Conservation (phyloP, 2,797 vertebrate genomes). For the Sebastes nivosus region DNA sequence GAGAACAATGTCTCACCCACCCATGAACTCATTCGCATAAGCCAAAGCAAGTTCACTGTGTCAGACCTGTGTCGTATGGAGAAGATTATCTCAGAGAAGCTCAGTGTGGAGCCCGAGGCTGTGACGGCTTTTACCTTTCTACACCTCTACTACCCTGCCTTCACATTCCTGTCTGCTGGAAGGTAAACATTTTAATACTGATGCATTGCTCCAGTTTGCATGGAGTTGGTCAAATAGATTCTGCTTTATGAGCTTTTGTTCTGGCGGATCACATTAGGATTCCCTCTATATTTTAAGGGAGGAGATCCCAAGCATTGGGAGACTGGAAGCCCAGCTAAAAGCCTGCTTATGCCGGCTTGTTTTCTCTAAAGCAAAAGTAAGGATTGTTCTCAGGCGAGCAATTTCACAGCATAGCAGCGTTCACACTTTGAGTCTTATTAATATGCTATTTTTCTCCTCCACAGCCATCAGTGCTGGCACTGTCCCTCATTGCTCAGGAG, state of each 20-base stretch:
- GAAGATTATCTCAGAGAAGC: constrained; percentile 96
- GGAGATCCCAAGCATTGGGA: constrained; percentile 91
- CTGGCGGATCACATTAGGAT: constrained; percentile 55
- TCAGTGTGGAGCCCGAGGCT: constrained; percentile 91
- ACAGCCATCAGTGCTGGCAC: constrained; percentile 94
- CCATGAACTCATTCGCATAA: constrained; percentile 95
- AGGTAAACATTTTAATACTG: constrained; percentile 79
- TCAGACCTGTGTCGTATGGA: constrained; percentile 96
- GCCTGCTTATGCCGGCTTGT: constrained; percentile 94
- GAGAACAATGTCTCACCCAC: constrained; percentile 88
- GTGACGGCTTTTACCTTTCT: constrained; percentile 98
- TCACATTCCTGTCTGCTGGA: constrained; percentile 86
- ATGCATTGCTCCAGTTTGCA: constrained; percentile 27
- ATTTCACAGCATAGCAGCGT: constrained; percentile 39
- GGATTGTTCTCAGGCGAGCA: constrained; percentile 54
- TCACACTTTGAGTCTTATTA: neutral
- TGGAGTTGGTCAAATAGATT: constrained; percentile 42
- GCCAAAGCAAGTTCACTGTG: constrained; percentile 97
- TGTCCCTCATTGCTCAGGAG: constrained; percentile 94
- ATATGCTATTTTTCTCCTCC: constrained; percentile 23
- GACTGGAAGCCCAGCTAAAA: constrained; percentile 97
- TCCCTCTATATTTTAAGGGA: constrained; percentile 84
- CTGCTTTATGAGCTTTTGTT: constrained; percentile 50
- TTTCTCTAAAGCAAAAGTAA: constrained; percentile 98
- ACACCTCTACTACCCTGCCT: constrained; percentile 91